Base-by-base conservation (phyloP, 1,140 invertebrate species). In the Drosophila grimshawi region DNA sequence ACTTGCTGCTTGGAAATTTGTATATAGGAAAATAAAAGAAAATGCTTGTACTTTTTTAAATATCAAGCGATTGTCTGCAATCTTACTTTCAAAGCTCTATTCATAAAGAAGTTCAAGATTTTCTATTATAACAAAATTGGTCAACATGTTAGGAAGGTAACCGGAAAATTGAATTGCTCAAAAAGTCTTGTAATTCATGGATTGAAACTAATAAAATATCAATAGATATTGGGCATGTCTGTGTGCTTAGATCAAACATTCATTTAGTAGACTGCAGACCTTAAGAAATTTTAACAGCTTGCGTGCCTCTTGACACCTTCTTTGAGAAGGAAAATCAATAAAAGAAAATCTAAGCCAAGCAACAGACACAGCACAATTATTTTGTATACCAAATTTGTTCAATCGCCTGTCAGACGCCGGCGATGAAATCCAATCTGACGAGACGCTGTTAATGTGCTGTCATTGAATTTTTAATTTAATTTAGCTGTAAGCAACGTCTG, bases 401-500 rank as follows among this genome's bases (percentile, higher is more conserved):
- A 68, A 66, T 69, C 59, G 72, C 59, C 57, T 62, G 69, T 61
- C 65, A 62, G 59, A 57, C 66, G 30, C 37, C 30, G 27, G 30
- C 19, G 53, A 41, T 56, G 59, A 56, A 62, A 69, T 56, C 59
- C 66, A 75, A 75, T 75, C 72, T 70, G 51, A 57, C 37, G 57
- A 41, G 51, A 35, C 35, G 72, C 59, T 63, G 51, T 62, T 70
- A 75, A 69, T 75, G 72, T 45, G 55, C 48, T 69, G 27, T 57
- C 65, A 75, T 69, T 75, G 72, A 75, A 69, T 69, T 75, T 75
- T 75, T 75, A 75, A 75, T 75, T 75, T 75, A 75, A 75, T 75
- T 63, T 70, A 57, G 56, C 63, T 68, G 48, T 35, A 66, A 66
- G 56, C 51, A 37, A 49, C 51, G 48, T 49, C 53, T 66, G 37